A percentile compares a stretch with the other conserved stretches of the same genome.
phyloP scores from a whole-genome alignment of 2,797 vertebrate species.

The Molossus molossus region DNA sequence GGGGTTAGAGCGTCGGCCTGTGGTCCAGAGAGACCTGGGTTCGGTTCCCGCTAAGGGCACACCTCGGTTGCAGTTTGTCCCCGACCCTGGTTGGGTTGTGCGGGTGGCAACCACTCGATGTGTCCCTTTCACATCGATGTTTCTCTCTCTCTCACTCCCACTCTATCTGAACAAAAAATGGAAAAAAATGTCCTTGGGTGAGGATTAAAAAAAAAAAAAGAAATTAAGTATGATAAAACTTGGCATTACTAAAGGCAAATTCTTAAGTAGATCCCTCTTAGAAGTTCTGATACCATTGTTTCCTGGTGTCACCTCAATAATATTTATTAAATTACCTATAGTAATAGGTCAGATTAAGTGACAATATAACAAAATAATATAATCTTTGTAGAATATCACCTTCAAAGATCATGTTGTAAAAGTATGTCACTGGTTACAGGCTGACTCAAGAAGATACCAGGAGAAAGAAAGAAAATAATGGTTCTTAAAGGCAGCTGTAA shows the following conservation, averaged over 20 bases:
- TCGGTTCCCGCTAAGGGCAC: too few relatives aligned
- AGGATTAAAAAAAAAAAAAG: too few relatives aligned
- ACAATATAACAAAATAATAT: constrained; percentile 5
- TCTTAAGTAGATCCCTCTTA: not conserved
- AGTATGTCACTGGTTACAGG: constrained; percentile 10
- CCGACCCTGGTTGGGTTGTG: too few relatives aligned
- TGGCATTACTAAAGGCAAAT: constrained; percentile 35
- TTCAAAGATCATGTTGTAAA: constrained; percentile 28
- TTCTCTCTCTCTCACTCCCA: too few relatives aligned
- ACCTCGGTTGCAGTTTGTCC: too few relatives aligned
- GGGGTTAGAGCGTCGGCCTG: too few relatives aligned
- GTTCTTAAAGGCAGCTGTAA: constrained; percentile 27
- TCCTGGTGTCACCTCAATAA: not conserved
- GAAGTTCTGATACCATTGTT: constrained; percentile 7
- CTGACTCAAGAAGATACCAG: not conserved
- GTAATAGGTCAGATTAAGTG: not conserved
- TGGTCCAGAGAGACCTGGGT: too few relatives aligned
- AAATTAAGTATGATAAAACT: not conserved
- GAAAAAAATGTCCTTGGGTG: too few relatives aligned
- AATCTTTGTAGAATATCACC: not conserved
- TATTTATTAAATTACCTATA: not conserved
- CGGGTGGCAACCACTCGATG: too few relatives aligned
- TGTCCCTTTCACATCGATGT: too few relatives aligned
- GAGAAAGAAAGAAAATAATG: not conserved
- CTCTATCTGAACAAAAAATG: too few relatives aligned